Evolutionary conservation across 2,113 vertebrate genomes (phyloP).

Genomic region (Rhinoptilus africanus): DNA sequence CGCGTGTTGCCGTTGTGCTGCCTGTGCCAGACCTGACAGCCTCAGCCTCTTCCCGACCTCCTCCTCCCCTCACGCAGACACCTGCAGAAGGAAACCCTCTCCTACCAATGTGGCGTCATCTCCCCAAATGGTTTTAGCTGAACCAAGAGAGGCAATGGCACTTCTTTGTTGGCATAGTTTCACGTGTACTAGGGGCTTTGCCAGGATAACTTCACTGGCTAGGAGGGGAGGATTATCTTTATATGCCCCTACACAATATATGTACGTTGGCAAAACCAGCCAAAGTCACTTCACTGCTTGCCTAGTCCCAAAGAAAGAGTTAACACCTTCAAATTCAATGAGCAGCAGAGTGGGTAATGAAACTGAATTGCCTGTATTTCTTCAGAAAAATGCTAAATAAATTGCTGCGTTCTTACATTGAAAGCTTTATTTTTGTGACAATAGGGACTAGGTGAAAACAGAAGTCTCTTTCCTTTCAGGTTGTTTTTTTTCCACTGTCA

Average conservation of each 20-base stretch:
- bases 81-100: conserved; percentile 24
- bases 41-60: background rate
- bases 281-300: background rate
- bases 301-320: background rate
- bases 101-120: background rate
- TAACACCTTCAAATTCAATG: background rate
- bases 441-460: background rate
- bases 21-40: background rate
- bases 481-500: background rate
- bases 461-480: background rate
- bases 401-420: background rate
- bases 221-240: conserved; percentile 19
- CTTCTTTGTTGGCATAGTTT: background rate
- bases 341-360: background rate
- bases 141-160: background rate
- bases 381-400: background rate
- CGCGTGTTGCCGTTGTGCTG: rapidly evolving
- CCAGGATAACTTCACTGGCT: conserved; percentile 13
- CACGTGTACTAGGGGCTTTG: background rate
- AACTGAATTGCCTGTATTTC: background rate
- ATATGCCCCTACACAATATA: conserved; percentile 13
- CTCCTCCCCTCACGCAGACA: background rate
- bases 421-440: background rate
- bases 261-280: conserved; percentile 6
- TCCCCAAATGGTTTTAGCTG: background rate